phyloP scores from a whole-genome alignment of 2,797 vertebrate species.

The Numenius phaeopus region DNA sequence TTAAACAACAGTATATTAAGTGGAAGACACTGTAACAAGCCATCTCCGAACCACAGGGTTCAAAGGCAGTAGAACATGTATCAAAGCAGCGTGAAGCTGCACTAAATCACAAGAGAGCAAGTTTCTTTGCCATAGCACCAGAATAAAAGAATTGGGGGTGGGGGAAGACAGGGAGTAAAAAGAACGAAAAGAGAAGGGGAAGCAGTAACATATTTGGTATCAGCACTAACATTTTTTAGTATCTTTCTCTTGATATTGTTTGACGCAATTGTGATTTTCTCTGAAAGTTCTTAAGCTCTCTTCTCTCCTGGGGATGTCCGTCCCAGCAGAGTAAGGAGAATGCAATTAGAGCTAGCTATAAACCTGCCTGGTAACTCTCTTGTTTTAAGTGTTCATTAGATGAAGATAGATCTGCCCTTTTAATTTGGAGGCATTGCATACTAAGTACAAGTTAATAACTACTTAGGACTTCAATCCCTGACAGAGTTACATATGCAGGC shows the following conservation, averaged over 20 bases:
- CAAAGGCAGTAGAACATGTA: not conserved
- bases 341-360: slow-evolving; percentile 14
- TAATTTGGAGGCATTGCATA: slow-evolving; percentile 37
- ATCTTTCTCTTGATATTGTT: not conserved
- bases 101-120: not conserved
- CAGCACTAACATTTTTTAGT: not conserved
- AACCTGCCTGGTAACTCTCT: slow-evolving; percentile 51
- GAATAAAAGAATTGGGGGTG: not conserved
- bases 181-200: not conserved
- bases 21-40: not conserved
- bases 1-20: not conserved
- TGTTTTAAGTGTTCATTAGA: slow-evolving; percentile 39
- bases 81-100: not conserved
- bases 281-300: not conserved
- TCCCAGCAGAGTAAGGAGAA: not conserved
- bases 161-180: not conserved
- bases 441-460: slow-evolving; percentile 53
- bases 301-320: not conserved
- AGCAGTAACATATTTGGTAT: not conserved
- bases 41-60: not conserved
- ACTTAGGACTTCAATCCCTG: slow-evolving; percentile 26
- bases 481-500: not conserved
- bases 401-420: slow-evolving; percentile 43
- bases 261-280: not conserved
- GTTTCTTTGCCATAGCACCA: not conserved